Evolutionary conservation across 2,113 vertebrate genomes (phyloP).

Genomic region (Bufo gargarizans): DNA sequence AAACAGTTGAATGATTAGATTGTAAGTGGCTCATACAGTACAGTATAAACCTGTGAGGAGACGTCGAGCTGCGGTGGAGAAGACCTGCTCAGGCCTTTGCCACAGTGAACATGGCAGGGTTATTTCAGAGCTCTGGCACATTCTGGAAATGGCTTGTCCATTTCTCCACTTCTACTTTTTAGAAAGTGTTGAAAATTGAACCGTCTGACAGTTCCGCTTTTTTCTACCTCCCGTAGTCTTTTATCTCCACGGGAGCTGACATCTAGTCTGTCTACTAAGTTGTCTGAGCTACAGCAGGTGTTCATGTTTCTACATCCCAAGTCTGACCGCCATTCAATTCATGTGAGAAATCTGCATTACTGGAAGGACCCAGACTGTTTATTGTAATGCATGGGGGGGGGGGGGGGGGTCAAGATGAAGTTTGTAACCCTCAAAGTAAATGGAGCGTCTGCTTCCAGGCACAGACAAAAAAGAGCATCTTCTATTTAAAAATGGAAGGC

Average conservation of each 20-base stretch:
- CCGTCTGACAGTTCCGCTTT: conserved; percentile 36
- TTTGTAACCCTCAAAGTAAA: conserved; percentile 5
- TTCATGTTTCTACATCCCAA: conserved; percentile 21
- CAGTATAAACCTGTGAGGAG: not conserved
- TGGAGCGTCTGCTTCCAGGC: not conserved
- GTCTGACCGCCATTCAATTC: conserved; percentile 16
- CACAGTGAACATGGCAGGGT: not conserved
- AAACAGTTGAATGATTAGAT: too few relatives aligned
- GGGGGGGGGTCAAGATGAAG: not conserved
- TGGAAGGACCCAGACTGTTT: conserved; percentile 10
- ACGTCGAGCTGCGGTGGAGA: not conserved
- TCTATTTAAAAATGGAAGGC: not conserved
- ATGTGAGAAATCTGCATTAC: conserved; percentile 8
- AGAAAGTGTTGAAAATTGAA: conserved; percentile 32
- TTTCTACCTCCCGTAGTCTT: conserved; percentile 16
- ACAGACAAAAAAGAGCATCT: conserved; percentile 4
- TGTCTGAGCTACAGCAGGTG: conserved; percentile 13
- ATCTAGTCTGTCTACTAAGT: conserved; percentile 33
- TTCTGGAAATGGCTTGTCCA: conserved; percentile 13
- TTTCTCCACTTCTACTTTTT: conserved; percentile 12
- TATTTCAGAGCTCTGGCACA: not conserved
- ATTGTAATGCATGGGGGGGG: not conserved
- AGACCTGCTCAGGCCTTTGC: not conserved
- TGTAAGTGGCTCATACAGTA: too few relatives aligned
- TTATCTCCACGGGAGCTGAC: conserved; percentile 53